Base-by-base conservation (phyloP, 2,888 invertebrate species). In the Choristoneura rosaceana region DNA sequence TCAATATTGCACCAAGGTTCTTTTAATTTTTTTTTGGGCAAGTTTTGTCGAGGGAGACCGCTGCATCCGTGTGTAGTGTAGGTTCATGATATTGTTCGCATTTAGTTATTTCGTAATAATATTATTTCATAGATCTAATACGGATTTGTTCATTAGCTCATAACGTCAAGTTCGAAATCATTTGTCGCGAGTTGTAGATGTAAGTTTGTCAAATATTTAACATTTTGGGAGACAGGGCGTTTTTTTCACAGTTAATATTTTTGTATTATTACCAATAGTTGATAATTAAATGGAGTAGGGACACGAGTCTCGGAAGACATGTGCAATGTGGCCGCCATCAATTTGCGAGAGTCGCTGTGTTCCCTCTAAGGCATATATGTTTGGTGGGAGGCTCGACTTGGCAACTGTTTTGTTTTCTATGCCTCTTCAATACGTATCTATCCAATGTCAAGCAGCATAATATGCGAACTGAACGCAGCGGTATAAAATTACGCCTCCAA, bases 61-160 rank as follows among this genome's bases (percentile, higher is more conserved):
- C 52, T 17, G 34, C 15, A 17, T 52, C 55, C 55, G 55, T 43
- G 58, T 7, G 15, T 59, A 58, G 34, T 12, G 15, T 59, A 62
- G 34, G 10, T 41, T 58, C 33, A 63, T 67, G 67, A 71, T 68
- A 68, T 67, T 71, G 70, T 65, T 47, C 63, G 67, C 71, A 71
- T 71, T 71, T 71, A 68, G 58, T 71, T 68, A 0, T 9, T n/a
- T 33, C 12, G 8, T 62, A 9, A 25, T 25, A 25, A 58, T 43
- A 43, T 65, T 38, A 41, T 34, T 17, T 52, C 3, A 52, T 60
- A 61, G 60, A 50, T 66, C 70, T 41, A 50, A 52, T n/a, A n/a
- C 12, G 50, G 33, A 33, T 62, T 60, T 15, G 60, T 61, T 55
- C 47, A n/a, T 10, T 17, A 61, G 61, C 41, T 61, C 41, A 8